Conservation (phyloP, 1,140 invertebrate species). For the Pteromalus puparum region DNA sequence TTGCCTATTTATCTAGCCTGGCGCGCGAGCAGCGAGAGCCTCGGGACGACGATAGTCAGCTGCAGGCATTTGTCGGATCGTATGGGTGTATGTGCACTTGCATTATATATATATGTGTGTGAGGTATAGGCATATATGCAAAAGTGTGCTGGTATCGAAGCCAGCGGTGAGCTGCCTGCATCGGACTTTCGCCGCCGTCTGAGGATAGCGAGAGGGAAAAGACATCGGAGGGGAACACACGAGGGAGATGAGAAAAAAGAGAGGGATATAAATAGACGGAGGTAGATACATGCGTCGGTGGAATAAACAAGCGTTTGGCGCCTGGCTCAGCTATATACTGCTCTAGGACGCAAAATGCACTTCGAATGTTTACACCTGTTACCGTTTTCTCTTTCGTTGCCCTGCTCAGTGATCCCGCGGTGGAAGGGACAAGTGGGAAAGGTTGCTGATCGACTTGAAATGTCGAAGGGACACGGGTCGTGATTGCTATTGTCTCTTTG, state of each 20-base stretch:
- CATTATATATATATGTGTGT: too few species aligned
- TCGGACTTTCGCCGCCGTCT: constrained; percentile 38
- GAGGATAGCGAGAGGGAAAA: constrained; percentile 20
- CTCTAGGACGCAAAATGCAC: constrained; percentile 1
- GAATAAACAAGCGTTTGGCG: constrained; percentile 12
- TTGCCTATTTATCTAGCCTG: constrained; percentile 63
- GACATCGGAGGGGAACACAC: neutral
- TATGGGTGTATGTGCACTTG: constrained; percentile 21
- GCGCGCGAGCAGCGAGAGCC: constrained; percentile 27
- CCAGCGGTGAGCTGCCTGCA: neutral
- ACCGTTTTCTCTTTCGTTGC: neutral
- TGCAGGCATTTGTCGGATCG: constrained; percentile 57
- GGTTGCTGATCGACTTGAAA: too few species aligned
- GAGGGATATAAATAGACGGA: constrained; percentile 10
- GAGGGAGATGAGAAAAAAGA: constrained; percentile 9
- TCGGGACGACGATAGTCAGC: constrained; percentile 57
- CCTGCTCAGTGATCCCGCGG: neutral
- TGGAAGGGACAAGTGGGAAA: too few species aligned
- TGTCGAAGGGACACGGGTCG: too few species aligned
- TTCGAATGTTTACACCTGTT: constrained; percentile 34
- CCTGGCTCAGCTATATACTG: neutral
- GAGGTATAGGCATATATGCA: neutral
- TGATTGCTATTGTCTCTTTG: too few species aligned
- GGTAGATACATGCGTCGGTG: neutral
- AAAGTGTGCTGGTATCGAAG: constrained; percentile 1